Conservation (phyloP, 1,140 invertebrate species). For the Drosophila nikananu region DNA sequence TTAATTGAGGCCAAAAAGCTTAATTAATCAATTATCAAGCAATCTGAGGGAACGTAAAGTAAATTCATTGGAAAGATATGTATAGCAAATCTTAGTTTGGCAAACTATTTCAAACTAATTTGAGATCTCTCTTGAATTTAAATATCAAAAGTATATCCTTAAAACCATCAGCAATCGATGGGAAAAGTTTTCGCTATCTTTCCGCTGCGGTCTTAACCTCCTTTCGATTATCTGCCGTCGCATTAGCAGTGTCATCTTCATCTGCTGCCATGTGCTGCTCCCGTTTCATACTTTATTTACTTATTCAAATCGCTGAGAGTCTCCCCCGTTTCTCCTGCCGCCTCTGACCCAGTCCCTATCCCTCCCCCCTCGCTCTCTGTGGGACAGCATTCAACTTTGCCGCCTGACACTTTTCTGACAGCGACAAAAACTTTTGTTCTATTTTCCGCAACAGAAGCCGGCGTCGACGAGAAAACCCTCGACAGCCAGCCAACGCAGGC, state of each 20-base stretch:
- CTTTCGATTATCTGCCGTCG: constrained; percentile 59
- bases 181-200: constrained; percentile 16
- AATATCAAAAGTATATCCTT: too few species aligned
- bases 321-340: constrained; percentile 14
- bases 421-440: constrained; percentile 84
- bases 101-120: too few species aligned
- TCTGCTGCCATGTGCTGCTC: constrained; percentile 69
- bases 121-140: background rate
- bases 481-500: constrained; percentile 45
- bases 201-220: constrained; percentile 35
- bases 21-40: constrained; percentile 66
- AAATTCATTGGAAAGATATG: constrained; percentile 4
- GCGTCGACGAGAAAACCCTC: constrained; percentile 49
- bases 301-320: constrained; percentile 77
- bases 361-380: constrained; percentile 39
- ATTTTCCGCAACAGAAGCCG: constrained; percentile 65
- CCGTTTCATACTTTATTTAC: constrained; percentile 72
- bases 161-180: constrained; percentile 9
- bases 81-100: background rate
- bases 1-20: constrained; percentile 47
- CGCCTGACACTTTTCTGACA: constrained; percentile 84
- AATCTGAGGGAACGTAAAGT: constrained; percentile 35
- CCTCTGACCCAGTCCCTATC: constrained; percentile 25
- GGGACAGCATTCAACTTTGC: constrained; percentile 74
- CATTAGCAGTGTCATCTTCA: constrained; percentile 77